A percentile compares a stretch with the other conserved stretches of the same genome.
phyloP scores from a whole-genome alignment of 2,113 vertebrate genomes.

The Agapornis roseicollis region DNA sequence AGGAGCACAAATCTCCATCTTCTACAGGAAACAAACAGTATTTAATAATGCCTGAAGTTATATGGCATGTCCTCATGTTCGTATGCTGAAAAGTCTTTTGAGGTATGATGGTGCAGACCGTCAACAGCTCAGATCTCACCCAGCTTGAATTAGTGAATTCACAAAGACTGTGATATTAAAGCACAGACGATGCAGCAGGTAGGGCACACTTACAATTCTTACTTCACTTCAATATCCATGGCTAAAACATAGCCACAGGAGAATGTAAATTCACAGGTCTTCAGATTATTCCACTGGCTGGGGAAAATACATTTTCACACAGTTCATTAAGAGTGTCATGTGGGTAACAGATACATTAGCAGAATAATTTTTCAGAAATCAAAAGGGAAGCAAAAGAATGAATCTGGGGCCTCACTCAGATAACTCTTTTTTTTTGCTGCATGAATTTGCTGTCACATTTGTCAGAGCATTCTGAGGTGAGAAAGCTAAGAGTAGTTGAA shows the following conservation, averaged over 20 bases:
- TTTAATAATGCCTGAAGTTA: not conserved
- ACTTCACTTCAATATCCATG: not conserved
- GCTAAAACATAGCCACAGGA: not conserved
- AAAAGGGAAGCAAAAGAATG: not conserved
- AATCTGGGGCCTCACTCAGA: not conserved
- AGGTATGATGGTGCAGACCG: not conserved
- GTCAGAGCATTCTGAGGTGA: not conserved
- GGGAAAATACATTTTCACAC: not conserved
- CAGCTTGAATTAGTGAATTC: not conserved
- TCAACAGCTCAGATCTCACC: not conserved
- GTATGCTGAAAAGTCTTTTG: too few relatives aligned
- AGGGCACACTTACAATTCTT: not conserved
- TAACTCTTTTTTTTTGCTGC: not conserved
- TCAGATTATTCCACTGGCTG: not conserved
- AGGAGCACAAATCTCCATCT: not conserved
- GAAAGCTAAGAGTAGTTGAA: not conserved
- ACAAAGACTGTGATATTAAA: not conserved
- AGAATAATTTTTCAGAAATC: not conserved
- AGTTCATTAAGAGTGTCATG: too few relatives aligned
- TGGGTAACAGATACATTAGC: not conserved
- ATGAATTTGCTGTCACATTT: not conserved
- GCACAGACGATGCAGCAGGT: not conserved
- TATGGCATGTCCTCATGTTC: rapidly evolving
- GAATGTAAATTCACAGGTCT: not conserved
- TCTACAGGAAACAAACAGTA: not conserved